Evolutionary conservation across 30 jellyfish, hydroid and myxozoan genomes (phyloP), one percentile per base, ranked within the genome.

Genomic region (Hydra vulgaris): DNA sequence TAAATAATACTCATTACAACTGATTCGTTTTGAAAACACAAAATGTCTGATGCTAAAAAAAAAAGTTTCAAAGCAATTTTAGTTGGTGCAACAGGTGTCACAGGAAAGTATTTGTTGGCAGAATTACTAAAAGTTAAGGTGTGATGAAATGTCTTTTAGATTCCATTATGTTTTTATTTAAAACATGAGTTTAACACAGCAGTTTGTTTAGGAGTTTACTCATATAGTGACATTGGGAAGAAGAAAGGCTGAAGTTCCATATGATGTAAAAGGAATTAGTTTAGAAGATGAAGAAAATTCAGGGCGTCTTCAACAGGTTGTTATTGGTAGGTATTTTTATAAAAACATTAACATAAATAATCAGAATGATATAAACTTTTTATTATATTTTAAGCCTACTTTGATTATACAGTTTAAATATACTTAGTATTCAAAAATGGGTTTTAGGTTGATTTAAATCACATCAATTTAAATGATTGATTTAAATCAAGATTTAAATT

Each of bases 71-170:
- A 84, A 71, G 95, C 95, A 0, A 74, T 89, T 25, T 54, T 89
- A 22, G 19, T 85, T 22, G 97, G 97, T 19, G 94, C 90, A 54
- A 85, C 95, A 22, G 97, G 97, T n/a, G 97, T 95, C 19, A 90
- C 97, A 17, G 97, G 97, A 7, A 85, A 89, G 24, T 90, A 77
- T 79, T 61, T 90, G 7, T 86, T 90, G 26, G 89, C 95, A 0
- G 97, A 86, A 53, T 73, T 90, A 25, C 84, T 90, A 19, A 70
- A 78, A 19, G 85, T 88, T 17, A 84, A 89, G 95, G 96, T 89
- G 77, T 1, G 61, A 4, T 21, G 25, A 16, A 71, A 8, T 71
- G 54, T 21, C 17, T 17, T 16, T 71, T 71, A 15, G 71, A n/a
- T n/a, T n/a, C n/a, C n/a, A n/a, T n/a, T n/a, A n/a, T n/a, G n/a